phyloP scores from a whole-genome alignment of 2,797 vertebrate species.

The Manis pentadactyla region DNA sequence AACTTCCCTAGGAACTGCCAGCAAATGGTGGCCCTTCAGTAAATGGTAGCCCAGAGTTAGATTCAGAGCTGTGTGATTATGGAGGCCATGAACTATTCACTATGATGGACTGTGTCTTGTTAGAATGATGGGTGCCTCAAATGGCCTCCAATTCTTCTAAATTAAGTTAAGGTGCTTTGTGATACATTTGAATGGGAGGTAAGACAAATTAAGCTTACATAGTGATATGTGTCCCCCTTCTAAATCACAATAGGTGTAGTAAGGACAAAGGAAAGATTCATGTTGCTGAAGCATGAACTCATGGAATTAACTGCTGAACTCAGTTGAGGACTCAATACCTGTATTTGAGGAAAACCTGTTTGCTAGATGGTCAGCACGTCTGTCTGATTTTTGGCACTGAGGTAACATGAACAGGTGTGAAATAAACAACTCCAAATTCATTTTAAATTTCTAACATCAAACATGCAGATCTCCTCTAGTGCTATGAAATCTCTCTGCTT shows the following conservation, averaged over 20 bases:
- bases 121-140: neutral
- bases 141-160: neutral
- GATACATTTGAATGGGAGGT: neutral
- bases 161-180: neutral
- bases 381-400: constrained; percentile 42
- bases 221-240: neutral
- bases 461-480: neutral
- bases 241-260: neutral
- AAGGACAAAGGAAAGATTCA: neutral
- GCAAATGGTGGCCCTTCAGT: too few species aligned
- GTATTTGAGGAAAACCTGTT: neutral
- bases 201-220: neutral
- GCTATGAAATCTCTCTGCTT: neutral
- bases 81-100: neutral
- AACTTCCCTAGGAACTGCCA: neutral
- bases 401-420: constrained; percentile 52
- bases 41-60: neutral
- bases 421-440: constrained; percentile 30
- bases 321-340: neutral
- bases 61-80: neutral
- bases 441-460: constrained; percentile 25
- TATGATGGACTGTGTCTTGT: neutral
- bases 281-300: neutral
- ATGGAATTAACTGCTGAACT: neutral
- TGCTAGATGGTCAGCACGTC: neutral